Conservation (phyloP, 1,140 invertebrate genomes). For the Piezodorus guildinii region DNA sequence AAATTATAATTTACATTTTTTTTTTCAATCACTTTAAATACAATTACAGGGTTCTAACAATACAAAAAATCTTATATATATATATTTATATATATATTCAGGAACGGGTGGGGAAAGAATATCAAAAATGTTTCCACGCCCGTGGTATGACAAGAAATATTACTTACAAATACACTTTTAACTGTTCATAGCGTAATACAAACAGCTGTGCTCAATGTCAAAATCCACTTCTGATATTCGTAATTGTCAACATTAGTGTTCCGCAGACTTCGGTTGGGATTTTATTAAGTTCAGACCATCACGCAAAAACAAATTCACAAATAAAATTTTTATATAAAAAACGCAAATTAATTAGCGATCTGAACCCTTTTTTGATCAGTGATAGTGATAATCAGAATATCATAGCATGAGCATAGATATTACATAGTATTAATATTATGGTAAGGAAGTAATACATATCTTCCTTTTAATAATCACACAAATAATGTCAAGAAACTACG, state of each 20-base stretch:
- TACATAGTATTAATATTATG: constrained; percentile 14
- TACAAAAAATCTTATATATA: constrained; percentile 28
- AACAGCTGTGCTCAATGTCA: constrained; percentile 16
- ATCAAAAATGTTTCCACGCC: constrained; percentile 27
- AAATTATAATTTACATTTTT: constrained; percentile 22
- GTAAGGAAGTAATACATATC: constrained; percentile 9
- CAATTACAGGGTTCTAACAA: constrained; percentile 29
- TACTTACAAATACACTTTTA: constrained; percentile 20
- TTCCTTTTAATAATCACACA: constrained; percentile 13
- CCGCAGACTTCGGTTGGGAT: constrained; percentile 24
- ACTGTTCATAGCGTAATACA: constrained; percentile 22
- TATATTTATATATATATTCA: constrained; percentile 24
- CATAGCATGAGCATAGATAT: constrained; percentile 15
- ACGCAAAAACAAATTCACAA: constrained; percentile 20
- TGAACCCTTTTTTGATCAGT: constrained; percentile 14
- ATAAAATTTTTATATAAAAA: constrained; percentile 10
- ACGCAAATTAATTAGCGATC: constrained; percentile 7
- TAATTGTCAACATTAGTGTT: constrained; percentile 23
- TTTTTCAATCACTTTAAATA: constrained; percentile 26
- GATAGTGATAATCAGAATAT: constrained; percentile 16
- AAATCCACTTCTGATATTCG: constrained; percentile 22
- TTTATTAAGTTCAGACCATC: constrained; percentile 13
- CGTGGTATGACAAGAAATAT: constrained; percentile 21
- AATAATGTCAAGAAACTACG: constrained; percentile 11
- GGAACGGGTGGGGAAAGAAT: constrained; percentile 24